Evolutionary conservation across 2,113 vertebrate genomes (phyloP).

Genomic region (Noctilio leporinus): DNA sequence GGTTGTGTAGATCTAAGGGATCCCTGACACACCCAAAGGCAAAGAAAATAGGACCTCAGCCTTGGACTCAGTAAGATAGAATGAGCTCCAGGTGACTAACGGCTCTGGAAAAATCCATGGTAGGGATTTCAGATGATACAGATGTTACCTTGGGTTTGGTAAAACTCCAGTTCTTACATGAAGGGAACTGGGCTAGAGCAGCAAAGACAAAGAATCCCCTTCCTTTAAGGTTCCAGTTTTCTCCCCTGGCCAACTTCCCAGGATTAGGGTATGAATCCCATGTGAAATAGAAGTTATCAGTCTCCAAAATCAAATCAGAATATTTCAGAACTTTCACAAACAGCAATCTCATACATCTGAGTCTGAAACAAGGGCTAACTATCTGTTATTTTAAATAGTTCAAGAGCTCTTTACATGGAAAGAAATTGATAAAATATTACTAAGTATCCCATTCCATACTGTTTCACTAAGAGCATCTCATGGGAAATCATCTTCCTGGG

Average conservation of each 20-base stretch:
- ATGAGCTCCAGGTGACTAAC: neutral
- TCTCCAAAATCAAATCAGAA: constrained; percentile 2
- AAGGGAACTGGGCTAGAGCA: neutral
- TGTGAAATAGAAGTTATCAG: neutral
- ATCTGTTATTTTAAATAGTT: neutral
- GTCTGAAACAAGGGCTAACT: neutral
- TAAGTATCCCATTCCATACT: neutral
- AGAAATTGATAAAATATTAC: neutral
- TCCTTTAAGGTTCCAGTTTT: neutral
- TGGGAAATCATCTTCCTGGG: neutral
- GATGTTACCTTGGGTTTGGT: neutral
- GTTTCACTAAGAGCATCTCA: neutral
- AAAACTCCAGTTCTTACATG: neutral
- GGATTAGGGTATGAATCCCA: neutral
- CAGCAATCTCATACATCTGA: neutral
- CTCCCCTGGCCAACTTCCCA: neutral
- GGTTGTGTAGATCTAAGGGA: neutral
- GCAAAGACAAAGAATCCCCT: neutral
- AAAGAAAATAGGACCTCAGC: neutral
- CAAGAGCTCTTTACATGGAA: neutral
- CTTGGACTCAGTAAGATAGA: neutral
- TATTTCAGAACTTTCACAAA: neutral
- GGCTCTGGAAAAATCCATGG: neutral
- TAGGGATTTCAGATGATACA: neutral
- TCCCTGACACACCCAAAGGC: neutral